These are phyloP conservation scores for Centrocercus urophasianus DNA, from an alignment of 2,113 vertebrate genomes.

Conservation along the genomic window DNA sequence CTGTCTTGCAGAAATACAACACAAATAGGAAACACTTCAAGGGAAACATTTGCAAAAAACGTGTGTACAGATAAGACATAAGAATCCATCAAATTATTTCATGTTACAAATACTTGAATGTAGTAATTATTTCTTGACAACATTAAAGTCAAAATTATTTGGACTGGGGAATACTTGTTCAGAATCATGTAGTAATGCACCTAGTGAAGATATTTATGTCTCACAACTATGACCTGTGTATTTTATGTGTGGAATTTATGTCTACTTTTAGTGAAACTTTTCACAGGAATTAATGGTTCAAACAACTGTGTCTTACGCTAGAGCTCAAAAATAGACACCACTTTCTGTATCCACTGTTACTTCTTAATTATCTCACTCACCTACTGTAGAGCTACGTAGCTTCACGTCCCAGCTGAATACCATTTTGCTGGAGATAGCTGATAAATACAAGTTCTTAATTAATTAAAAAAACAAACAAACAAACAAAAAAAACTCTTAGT, in stretches of 20 bases:
- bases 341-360: background rate
- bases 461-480: background rate
- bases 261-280: background rate
- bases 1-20: background rate
- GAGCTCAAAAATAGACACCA: background rate
- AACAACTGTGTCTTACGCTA: background rate
- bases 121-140: background rate
- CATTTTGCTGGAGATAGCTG: background rate
- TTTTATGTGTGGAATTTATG: background rate
- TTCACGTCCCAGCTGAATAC: background rate
- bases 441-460: background rate
- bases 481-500: background rate
- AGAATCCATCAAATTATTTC: background rate
- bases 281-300: background rate
- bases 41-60: slow-evolving; percentile 33
- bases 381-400: background rate
- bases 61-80: background rate
- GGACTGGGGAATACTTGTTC: background rate
- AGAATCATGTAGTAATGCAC: background rate
- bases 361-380: slow-evolving; percentile 3
- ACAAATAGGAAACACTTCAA: slow-evolving; percentile 46
- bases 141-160: background rate
- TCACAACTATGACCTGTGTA: background rate
- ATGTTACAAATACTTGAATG: background rate
- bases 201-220: background rate